A percentile compares a stretch with the other conserved stretches of the same genome.
Conservation (phyloP, 2,113 vertebrate genomes). For the Hemichromis elongatus region DNA sequence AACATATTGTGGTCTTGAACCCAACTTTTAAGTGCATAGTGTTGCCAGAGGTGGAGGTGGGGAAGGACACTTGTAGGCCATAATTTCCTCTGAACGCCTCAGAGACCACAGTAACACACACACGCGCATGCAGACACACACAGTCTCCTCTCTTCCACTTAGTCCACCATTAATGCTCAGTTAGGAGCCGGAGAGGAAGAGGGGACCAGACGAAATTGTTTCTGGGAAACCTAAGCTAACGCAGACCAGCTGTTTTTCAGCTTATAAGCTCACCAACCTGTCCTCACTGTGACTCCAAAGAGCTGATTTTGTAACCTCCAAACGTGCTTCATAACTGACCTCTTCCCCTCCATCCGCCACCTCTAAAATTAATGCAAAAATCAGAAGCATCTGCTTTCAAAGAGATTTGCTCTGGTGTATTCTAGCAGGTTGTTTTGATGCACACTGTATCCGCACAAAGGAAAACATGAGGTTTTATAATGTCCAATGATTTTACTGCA, state of each 20-base stretch:
- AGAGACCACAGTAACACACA: constrained; percentile 17
- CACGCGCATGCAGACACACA: neutral
- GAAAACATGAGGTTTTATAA: neutral
- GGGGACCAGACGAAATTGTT: constrained; percentile 49
- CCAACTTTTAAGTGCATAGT: constrained; percentile 13
- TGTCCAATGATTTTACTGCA: neutral
- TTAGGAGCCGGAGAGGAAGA: constrained; percentile 34
- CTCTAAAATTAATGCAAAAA: neutral
- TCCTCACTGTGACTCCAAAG: constrained; percentile 41
- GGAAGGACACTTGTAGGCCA: constrained; percentile 49
- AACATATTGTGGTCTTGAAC: constrained; percentile 40
- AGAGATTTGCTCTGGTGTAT: neutral
- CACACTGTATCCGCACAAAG: neutral
- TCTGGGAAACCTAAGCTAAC: constrained; percentile 66
- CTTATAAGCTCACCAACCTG: constrained; percentile 46
- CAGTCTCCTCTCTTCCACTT: neutral
- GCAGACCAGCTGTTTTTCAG: constrained; percentile 63
- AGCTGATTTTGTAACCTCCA: constrained; percentile 16
- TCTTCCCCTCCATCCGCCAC: neutral
- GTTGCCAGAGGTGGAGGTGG: constrained; percentile 53
- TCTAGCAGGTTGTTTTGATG: neutral
- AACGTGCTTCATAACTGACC: constrained; percentile 6
- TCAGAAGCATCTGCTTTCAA: neutral
- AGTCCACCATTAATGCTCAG: constrained; percentile 29
- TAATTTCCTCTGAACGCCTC: constrained; percentile 48